Evolutionary conservation across 2,113 vertebrate species (phyloP), one percentile per base, ranked within the genome.

Genomic region (Clarias gariepinus): DNA sequence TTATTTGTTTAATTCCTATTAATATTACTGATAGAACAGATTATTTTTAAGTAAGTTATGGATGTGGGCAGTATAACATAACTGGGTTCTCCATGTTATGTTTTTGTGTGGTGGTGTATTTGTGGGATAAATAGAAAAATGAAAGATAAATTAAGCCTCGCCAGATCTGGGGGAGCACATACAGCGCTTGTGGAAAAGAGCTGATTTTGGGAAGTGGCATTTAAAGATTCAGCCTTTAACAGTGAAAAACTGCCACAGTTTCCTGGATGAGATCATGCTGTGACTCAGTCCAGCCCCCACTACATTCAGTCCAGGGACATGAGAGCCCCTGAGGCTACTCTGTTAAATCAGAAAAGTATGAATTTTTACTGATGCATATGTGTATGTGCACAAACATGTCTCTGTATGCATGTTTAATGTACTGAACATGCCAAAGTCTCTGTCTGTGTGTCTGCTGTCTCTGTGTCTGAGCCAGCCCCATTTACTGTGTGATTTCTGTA

Each of bases 401-500:
- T 87, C 12, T 84, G 84, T 82, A 33, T 86, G 69, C 89, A 89
- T 87, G 88, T 85, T 53, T 88, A 78, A 58, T 86, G 79, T 86
- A 47, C 25, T 33, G 91, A 93, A 84, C 87, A 90, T 92, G 87
- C 91, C 87, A 91, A 85, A 92, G 92, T 91, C 19, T 92, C 89
- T 93, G 80, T 92, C 83, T 90, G 41, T 92, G 86, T 95, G 91
- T 94, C 92, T 86, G 57, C 73, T 83, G 82, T 87, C 58, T 87
- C 68, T 81, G 55, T 88, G 79, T 90, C 92, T 91, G 86, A 92
- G 92, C 91, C 92, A 93, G 92, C 93, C 91, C 93, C 92, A 79
- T 94, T 95, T 92, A 95, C 94, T 88, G 76, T 95, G 93, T 95
- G 93, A 94, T 92, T 89, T 95, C 93, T 95, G 94, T 95, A 94